These are phyloP conservation scores for Zhengitettix transpicula DNA, from an alignment of 2,888 invertebrate species.

Conservation along the genomic window DNA sequence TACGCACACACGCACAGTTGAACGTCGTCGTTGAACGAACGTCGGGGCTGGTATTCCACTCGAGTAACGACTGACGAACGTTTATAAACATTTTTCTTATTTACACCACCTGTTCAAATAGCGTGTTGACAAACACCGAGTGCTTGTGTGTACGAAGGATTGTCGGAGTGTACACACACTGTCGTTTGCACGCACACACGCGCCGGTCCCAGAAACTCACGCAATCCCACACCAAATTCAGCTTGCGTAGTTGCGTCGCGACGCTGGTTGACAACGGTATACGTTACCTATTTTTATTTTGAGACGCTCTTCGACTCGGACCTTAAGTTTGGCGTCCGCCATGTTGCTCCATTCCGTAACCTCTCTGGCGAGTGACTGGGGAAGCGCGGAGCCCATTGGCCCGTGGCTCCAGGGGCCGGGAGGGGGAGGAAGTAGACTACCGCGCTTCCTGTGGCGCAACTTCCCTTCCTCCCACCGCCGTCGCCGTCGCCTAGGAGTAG, in stretches of 20 bases:
- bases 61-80: too few relatives aligned
- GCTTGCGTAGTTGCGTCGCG: not conserved
- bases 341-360: conserved; percentile 41
- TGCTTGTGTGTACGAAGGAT: not conserved
- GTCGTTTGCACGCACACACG: not conserved
- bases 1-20: too few relatives aligned
- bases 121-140: conserved; percentile 5
- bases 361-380: too few relatives aligned
- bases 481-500: too few relatives aligned
- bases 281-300: conserved; percentile 86
- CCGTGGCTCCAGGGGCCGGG: too few relatives aligned
- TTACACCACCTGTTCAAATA: conserved; percentile 7
- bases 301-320: conserved; percentile 82
- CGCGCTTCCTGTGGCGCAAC: too few relatives aligned
- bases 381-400: too few relatives aligned
- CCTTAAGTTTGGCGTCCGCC: conserved; percentile 80
- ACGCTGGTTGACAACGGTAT: not conserved
- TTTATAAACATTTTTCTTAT: not conserved
- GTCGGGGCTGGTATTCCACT: too few relatives aligned
- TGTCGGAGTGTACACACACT: not conserved
- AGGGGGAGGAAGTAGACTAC: too few relatives aligned
- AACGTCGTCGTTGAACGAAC: too few relatives aligned
- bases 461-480: too few relatives aligned
- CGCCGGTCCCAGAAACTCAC: not conserved
- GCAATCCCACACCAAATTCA: not conserved